phyloP scores from a whole-genome alignment of 2,797 vertebrate genomes.

The Anableps anableps region DNA sequence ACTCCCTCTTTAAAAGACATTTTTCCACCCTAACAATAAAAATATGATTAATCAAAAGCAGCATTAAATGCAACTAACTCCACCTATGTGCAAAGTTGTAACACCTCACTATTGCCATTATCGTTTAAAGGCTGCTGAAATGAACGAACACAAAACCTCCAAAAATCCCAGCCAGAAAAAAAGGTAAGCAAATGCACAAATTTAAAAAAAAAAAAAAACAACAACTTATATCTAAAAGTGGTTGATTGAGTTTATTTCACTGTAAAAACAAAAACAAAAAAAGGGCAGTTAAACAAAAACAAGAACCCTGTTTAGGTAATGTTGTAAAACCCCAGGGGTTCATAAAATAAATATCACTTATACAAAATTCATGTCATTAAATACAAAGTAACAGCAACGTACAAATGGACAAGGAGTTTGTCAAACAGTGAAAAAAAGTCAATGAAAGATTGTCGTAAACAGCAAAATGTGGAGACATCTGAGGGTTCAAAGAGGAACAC shows the following conservation, averaged over 20 bases:
- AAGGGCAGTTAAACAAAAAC: background rate
- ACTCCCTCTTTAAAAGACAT: too few relatives aligned
- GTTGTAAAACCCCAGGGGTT: background rate
- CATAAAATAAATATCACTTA: background rate
- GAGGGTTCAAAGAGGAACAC: background rate
- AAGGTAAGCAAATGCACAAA: background rate
- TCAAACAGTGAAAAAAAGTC: background rate
- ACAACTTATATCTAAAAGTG: background rate
- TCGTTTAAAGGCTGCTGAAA: background rate
- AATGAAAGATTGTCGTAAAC: background rate
- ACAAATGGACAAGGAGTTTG: background rate
- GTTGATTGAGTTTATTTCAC: background rate
- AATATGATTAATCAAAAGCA: too few relatives aligned
- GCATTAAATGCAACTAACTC: too few relatives aligned
- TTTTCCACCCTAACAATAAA: too few relatives aligned
- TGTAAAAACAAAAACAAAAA: background rate
- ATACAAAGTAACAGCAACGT: background rate
- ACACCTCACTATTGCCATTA: too few relatives aligned
- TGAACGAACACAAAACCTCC: background rate
- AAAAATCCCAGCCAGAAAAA: background rate
- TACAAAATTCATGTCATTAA: background rate
- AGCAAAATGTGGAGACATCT: background rate
- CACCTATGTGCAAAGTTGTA: too few relatives aligned
- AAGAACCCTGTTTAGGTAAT: background rate
- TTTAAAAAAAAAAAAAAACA: background rate